These are phyloP conservation scores for Paradisaea rubra DNA, from an alignment of 2,113 vertebrate genomes.

Conservation along the genomic window DNA sequence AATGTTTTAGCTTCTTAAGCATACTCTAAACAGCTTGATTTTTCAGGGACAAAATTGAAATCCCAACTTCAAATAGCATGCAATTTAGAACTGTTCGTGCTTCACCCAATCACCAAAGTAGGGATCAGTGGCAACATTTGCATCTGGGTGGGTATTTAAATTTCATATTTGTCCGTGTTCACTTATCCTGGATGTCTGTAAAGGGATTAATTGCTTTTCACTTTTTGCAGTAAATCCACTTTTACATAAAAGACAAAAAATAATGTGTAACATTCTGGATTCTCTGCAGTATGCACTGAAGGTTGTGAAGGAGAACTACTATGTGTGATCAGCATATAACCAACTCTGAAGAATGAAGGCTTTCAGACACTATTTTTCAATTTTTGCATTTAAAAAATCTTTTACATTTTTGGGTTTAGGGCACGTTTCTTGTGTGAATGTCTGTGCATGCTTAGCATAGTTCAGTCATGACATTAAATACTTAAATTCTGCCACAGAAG, in stretches of 20 bases:
- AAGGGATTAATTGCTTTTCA: constrained; percentile 32
- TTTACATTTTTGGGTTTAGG: background rate
- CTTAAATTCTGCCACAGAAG: background rate
- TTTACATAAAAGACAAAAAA: constrained; percentile 16
- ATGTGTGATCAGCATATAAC: background rate
- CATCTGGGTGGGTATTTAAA: background rate
- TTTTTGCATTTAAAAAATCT: background rate
- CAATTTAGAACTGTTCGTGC: background rate
- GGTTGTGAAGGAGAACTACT: background rate
- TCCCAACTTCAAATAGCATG: constrained; percentile 10
- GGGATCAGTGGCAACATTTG: background rate
- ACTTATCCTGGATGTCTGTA: background rate
- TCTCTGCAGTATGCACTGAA: background rate
- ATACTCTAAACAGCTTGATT: background rate
- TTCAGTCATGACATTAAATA: background rate
- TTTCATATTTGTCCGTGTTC: background rate
- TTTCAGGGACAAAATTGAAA: constrained; percentile 27
- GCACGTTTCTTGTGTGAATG: background rate
- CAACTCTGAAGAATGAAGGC: background rate
- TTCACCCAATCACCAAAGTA: background rate
- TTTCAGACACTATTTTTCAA: background rate
- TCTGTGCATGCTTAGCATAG: background rate
- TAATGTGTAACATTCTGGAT: background rate
- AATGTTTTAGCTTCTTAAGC: background rate
- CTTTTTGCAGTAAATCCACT: constrained; percentile 23